Evolutionary conservation across 2,888 invertebrate genomes (phyloP).

Genomic region (Drosophila subsilvestris): DNA sequence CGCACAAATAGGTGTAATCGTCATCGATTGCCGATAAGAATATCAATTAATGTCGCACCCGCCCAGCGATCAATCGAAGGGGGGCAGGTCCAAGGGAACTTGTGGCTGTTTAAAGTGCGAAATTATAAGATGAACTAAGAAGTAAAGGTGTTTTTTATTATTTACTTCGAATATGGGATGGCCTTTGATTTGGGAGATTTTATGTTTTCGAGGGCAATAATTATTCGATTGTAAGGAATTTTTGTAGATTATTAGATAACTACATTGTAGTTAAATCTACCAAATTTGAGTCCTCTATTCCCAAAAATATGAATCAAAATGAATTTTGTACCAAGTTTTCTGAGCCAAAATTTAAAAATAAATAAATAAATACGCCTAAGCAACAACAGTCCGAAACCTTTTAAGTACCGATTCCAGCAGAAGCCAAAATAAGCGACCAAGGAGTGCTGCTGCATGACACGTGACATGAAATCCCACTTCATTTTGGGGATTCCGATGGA

Average conservation of each 20-base stretch:
- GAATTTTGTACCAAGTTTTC: too few relatives aligned
- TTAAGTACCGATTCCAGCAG: not conserved
- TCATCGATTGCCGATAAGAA: constrained; percentile 83
- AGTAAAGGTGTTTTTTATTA: not conserved
- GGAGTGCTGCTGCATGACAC: not conserved
- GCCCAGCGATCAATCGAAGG: constrained; percentile 47
- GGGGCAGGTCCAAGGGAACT: constrained; percentile 5
- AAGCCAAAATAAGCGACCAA: not conserved
- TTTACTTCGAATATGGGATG: too few relatives aligned
- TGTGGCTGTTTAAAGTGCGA: not conserved
- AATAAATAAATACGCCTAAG: too few relatives aligned
- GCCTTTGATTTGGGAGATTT: too few relatives aligned
- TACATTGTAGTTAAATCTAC: too few relatives aligned
- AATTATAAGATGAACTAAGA: not conserved
- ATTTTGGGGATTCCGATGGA: too few relatives aligned
- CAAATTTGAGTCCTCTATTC: too few relatives aligned
- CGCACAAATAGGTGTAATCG: constrained; percentile 73
- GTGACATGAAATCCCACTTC: not conserved
- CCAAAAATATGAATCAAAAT: too few relatives aligned
- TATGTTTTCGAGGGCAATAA: too few relatives aligned
- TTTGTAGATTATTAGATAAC: too few relatives aligned
- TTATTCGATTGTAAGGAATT: too few relatives aligned
- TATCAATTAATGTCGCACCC: constrained; percentile 82
- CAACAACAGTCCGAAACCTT: not conserved
- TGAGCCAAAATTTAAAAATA: too few relatives aligned